Percentiles rank a stretch among this genome's conserved stretches.
phyloP scores from a whole-genome alignment of 2,797 vertebrate genomes.

The Malacoraja senta region DNA sequence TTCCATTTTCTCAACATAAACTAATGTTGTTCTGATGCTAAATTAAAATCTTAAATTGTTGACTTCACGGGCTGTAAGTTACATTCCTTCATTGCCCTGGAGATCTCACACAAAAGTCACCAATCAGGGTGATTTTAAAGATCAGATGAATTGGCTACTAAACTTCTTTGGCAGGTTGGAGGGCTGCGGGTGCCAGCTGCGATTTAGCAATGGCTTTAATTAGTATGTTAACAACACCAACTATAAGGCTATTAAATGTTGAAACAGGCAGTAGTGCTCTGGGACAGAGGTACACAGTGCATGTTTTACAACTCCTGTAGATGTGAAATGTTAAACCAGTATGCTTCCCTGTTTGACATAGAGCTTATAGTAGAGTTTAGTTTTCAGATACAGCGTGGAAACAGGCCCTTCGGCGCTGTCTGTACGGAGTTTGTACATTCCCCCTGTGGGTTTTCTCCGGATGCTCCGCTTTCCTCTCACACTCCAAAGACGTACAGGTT shows the following conservation, averaged over 20 bases:
- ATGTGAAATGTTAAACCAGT: conserved; percentile 4
- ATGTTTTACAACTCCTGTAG: conserved; percentile 11
- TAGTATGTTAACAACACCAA: conserved; percentile 65
- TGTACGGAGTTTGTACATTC: too few species aligned
- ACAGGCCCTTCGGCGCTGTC: too few species aligned
- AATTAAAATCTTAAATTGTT: conserved; percentile 67
- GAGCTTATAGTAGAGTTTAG: too few species aligned
- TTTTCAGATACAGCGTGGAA: too few species aligned
- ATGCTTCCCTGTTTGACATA: neutral
- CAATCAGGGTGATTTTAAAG: conserved; percentile 76
- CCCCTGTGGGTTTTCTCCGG: too few species aligned
- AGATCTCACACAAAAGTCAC: conserved; percentile 66
- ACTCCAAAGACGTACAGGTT: too few species aligned
- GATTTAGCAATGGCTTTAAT: conserved; percentile 63
- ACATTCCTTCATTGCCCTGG: conserved; percentile 69
- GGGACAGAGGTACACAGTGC: neutral
- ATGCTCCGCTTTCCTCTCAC: too few species aligned
- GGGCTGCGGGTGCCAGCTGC: conserved; percentile 61
- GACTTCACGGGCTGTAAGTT: conserved; percentile 71
- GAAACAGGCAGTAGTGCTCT: conserved; percentile 3
- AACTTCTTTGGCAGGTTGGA: conserved; percentile 16
- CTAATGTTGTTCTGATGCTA: conserved; percentile 40
- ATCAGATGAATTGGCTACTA: conserved; percentile 56
- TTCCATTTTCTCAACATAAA: neutral
- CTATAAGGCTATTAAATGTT: conserved; percentile 46